These are phyloP conservation scores for Beaufortia kweichowensis DNA, from an alignment of 2,113 vertebrate species.

Conservation along the genomic window DNA sequence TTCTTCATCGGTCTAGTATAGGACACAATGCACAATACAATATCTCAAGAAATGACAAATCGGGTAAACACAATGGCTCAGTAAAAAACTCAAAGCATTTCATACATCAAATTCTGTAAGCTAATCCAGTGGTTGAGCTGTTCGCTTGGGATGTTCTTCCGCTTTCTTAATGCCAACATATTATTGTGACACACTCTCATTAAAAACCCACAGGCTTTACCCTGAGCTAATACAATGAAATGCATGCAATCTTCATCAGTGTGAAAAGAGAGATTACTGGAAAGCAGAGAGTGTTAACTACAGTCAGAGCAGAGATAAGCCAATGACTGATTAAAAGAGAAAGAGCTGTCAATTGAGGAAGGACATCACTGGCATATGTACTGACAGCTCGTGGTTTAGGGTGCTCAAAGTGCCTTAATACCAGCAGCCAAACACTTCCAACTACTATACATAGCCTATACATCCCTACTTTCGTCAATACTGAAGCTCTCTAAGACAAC, in stretches of 20 bases:
- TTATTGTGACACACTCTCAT: conserved; percentile 14
- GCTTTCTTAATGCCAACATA: background rate
- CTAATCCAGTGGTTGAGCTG: conserved; percentile 1
- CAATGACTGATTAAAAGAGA: conserved; percentile 36
- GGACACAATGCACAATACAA: background rate
- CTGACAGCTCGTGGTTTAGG: background rate
- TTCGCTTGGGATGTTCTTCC: background rate
- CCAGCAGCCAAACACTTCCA: background rate
- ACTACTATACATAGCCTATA: background rate
- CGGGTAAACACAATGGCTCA: background rate
- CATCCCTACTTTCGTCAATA: background rate
- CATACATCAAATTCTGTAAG: background rate
- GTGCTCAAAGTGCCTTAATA: background rate
- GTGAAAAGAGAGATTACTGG: background rate
- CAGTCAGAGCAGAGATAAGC: conserved; percentile 30
- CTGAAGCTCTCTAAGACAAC: background rate
- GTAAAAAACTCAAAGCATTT: background rate
- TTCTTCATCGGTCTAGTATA: background rate
- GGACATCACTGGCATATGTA: background rate
- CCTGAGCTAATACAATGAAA: conserved; percentile 2
- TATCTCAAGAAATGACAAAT: too few species aligned
- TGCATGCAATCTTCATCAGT: conserved; percentile 1
- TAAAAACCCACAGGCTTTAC: conserved; percentile 10
- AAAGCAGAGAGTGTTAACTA: conserved; percentile 33
- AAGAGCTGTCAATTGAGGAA: background rate